phyloP scores from a whole-genome alignment of 2,797 vertebrate species.

The Gallinago nigripennis region DNA sequence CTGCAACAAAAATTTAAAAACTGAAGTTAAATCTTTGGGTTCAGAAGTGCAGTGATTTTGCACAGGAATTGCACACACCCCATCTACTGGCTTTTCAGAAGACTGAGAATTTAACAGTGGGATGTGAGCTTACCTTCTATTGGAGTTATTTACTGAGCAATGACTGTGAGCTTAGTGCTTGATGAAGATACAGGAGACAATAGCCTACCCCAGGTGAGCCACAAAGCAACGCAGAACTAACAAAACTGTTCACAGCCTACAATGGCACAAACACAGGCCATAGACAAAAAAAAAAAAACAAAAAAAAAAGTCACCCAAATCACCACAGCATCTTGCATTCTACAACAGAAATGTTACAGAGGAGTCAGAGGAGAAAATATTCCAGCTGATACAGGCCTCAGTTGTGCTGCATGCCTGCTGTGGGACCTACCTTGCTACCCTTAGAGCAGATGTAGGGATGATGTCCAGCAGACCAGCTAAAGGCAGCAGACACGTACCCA shows the following conservation, averaged over 20 bases:
- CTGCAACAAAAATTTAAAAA: not conserved
- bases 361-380: not conserved
- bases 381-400: not conserved
- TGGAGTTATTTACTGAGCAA: not conserved
- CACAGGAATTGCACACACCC: slow-evolving; percentile 45
- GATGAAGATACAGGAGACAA: not conserved
- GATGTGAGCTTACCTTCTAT: not conserved
- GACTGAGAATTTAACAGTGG: not conserved
- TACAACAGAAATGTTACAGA: not conserved
- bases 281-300: not conserved
- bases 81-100: slow-evolving; percentile 59
- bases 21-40: not conserved
- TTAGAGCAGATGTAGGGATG: not conserved
- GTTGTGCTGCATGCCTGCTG: not conserved
- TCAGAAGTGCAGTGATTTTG: not conserved
- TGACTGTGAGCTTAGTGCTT: not conserved
- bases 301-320: not conserved
- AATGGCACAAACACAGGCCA: not conserved
- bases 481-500: not conserved
- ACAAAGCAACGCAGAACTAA: not conserved
- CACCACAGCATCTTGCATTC: not conserved
- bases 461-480: not conserved
- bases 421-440: not conserved
- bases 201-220: not conserved
- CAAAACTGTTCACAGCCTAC: not conserved